Conservation (phyloP, 2,888 invertebrate genomes). For the Lasius fuliginosus region DNA sequence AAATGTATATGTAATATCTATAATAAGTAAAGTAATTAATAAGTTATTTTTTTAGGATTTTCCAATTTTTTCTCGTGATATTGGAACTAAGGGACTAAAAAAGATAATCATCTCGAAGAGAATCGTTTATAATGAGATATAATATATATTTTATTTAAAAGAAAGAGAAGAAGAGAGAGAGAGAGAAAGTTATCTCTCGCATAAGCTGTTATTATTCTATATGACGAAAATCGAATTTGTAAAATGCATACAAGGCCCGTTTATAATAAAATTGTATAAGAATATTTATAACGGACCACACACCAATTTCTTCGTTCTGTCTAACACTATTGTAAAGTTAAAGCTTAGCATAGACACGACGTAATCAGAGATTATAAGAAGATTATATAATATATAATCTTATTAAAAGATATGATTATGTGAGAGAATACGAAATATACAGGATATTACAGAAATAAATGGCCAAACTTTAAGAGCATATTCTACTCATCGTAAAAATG, state of each 20-base stretch:
- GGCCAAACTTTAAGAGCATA: too few species aligned
- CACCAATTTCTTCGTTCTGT: too few species aligned
- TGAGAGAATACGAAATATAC: too few species aligned
- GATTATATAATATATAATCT: too few species aligned
- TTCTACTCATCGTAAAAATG: too few species aligned
- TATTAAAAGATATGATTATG: too few species aligned
- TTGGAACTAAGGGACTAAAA: conserved; percentile 34
- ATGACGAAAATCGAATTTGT: conserved; percentile 49
- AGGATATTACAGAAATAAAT: too few species aligned
- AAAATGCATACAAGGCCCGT: conserved; percentile 30
- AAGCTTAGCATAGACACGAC: too few species aligned
- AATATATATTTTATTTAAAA: conserved; percentile 26
- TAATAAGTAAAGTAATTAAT: neutral
- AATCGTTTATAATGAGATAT: conserved; percentile 33
- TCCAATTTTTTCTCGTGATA: conserved; percentile 16
- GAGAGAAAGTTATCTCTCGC: neutral
- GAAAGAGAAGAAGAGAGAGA: neutral
- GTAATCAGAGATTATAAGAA: too few species aligned
- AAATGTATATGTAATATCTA: conserved; percentile 5
- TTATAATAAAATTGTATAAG: conserved; percentile 53
- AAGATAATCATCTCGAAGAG: conserved; percentile 23
- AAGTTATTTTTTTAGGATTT: neutral
- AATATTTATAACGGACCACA: neutral
- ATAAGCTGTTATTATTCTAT: conserved; percentile 26
- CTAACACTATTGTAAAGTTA: too few species aligned